Conservation (phyloP, 2,113 vertebrate species). For the Sitta europaea region DNA sequence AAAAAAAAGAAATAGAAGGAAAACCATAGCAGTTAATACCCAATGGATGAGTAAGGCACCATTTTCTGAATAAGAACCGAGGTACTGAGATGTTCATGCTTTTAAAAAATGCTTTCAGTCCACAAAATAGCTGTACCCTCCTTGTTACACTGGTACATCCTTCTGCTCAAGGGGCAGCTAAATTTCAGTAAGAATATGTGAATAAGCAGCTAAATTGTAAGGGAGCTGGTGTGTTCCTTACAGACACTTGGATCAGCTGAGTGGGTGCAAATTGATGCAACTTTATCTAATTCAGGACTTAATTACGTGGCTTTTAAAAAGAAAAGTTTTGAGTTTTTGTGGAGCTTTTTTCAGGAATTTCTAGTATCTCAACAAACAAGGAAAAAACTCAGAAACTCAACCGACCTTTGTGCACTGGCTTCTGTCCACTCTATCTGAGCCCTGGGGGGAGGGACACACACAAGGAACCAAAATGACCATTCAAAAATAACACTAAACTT, state of each 20-base stretch:
- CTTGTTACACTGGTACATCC: background rate
- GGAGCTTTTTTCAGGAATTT: background rate
- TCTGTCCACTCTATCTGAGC: background rate
- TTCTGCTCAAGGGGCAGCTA: background rate
- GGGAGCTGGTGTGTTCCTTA: background rate
- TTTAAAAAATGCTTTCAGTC: background rate
- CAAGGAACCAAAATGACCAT: background rate
- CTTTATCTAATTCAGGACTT: background rate
- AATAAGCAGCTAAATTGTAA: background rate
- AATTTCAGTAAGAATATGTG: background rate
- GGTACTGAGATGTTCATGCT: background rate
- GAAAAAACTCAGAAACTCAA: background rate
- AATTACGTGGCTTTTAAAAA: background rate
- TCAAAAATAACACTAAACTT: background rate
- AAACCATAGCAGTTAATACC: background rate
- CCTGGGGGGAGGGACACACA: fast-evolving
- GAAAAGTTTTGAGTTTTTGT: background rate
- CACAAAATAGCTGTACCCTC: background rate
- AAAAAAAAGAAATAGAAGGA: background rate
- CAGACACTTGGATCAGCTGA: background rate
- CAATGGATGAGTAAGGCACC: background rate
- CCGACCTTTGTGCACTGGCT: too few species aligned
- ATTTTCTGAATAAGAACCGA: background rate
- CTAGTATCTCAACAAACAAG: background rate
- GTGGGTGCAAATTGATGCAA: background rate